Conservation (phyloP, 2,888 invertebrate genomes). For the Diarsia brunnea region DNA sequence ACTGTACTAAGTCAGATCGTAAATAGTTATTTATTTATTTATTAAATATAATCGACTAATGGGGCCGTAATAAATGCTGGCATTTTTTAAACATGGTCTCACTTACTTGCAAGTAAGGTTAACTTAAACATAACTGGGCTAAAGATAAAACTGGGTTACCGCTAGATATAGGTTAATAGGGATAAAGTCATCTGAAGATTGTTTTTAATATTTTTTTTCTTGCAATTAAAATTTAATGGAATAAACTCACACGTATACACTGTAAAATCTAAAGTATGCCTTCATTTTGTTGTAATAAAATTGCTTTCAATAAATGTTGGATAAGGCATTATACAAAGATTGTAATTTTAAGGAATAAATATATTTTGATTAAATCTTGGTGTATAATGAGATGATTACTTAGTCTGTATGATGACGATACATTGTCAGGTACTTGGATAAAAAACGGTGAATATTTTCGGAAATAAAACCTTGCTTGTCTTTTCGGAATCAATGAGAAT, state of each 20-base stretch:
- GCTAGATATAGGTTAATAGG: not conserved
- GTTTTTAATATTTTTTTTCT: not conserved
- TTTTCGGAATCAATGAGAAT: not conserved
- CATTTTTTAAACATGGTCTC: not conserved
- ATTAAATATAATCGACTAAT: not conserved
- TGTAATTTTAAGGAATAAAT: slow-evolving; percentile 26
- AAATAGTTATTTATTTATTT: slow-evolving; percentile 41
- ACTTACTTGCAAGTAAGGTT: not conserved
- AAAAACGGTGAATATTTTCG: no score
- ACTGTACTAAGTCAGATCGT: slow-evolving; percentile 22
- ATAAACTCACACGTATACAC: not conserved
- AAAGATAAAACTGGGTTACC: not conserved
- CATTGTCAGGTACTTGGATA: slow-evolving; percentile 7
- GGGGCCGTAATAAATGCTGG: slow-evolving; percentile 15
- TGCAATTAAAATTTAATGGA: not conserved
- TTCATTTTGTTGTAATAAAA: not conserved
- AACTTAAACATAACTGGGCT: not conserved
- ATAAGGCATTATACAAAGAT: not conserved
- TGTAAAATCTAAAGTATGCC: not conserved
- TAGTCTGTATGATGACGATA: not conserved
- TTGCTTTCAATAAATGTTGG: not conserved
- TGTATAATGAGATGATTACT: slow-evolving; percentile 24
- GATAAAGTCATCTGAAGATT: not conserved
- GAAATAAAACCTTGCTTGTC: not conserved
- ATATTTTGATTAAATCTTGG: slow-evolving; percentile 17